Evolutionary conservation across 2,797 vertebrate genomes (phyloP), one percentile per base, ranked within the genome.

Genomic region (Peromyscus melanophrys): DNA sequence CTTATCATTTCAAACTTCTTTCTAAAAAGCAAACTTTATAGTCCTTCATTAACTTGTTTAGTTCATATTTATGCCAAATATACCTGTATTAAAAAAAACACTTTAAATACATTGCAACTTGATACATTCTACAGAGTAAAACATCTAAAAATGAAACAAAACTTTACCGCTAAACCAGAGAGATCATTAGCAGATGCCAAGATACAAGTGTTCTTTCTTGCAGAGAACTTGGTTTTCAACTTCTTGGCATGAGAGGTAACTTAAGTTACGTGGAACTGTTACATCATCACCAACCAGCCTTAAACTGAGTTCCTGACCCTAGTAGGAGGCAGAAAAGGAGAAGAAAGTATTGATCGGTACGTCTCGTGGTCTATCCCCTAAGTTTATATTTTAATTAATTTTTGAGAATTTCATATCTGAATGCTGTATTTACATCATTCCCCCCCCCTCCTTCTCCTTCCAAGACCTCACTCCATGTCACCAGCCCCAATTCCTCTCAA

Each of bases 91-190:
- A 40, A 71, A 82, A 87, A 63, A 69, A 76, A 1, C 40, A 29
- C 29, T 14, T 25, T 52, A 59, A 93, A 55, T 91, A 61, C 55
- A 23, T 85, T 85, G 27, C 55, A 85, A 76, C 34, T 34, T 61
- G 43, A 43, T 76, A 63, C 4, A 78, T 7, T 40, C 13, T 65
- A 43, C 14, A 92, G 77, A 96, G 27, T 82, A 94, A 92, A 92
- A 86, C 49, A 97, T 25, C 46, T 78, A 27, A 43, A 94, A 90
- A 71, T 16, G 76, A 52, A 84, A 65, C 46, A 75, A 88, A 76
- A 19, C 9, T 43, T 25, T 25, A 6, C 37, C 25, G 6, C 13
- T 43, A 80, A 92, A 23, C 63, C 11, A 40, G 49, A 96, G 16
- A 75, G 88, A 89, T 6, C 16, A 63, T 89, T 65, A 93, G 13